phyloP scores from a whole-genome alignment of 2,888 invertebrate genomes.

The Hydrotaea diabolus region DNA sequence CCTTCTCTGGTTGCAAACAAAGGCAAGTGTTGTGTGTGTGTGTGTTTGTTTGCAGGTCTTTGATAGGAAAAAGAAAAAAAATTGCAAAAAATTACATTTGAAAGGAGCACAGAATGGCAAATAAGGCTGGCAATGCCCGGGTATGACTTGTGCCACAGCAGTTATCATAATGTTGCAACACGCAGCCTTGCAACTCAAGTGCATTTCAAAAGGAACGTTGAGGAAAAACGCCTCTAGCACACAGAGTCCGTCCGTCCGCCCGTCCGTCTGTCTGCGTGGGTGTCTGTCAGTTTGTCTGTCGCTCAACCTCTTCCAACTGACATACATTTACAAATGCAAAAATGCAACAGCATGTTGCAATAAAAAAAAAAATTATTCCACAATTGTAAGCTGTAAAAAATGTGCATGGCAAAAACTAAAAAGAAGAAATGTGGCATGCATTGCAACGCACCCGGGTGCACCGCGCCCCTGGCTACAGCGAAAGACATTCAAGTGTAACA shows the following conservation, averaged over 20 bases:
- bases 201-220: conserved; percentile 39
- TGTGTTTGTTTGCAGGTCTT: too few species aligned
- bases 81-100: background rate
- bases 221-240: background rate
- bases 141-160: conserved; percentile 33
- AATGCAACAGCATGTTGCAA: conserved; percentile 52
- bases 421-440: too few species aligned
- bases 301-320: conserved; percentile 17
- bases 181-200: conserved; percentile 33
- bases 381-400: conserved; percentile 23
- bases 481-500: conserved; percentile 65
- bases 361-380: conserved; percentile 17
- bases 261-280: background rate
- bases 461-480: too few species aligned
- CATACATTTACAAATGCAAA: conserved; percentile 47
- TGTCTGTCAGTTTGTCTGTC: conserved; percentile 13
- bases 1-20: background rate
- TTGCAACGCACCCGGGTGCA: too few species aligned
- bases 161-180: conserved; percentile 40
- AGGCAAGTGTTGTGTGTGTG: too few species aligned
- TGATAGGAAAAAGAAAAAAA: background rate
- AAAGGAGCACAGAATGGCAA: conserved; percentile 7
- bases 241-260: too few species aligned
- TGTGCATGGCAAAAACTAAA: background rate
- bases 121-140: conserved; percentile 3